Base-by-base conservation (phyloP, 2,797 vertebrate species). In the Pangasius krempfi region DNA sequence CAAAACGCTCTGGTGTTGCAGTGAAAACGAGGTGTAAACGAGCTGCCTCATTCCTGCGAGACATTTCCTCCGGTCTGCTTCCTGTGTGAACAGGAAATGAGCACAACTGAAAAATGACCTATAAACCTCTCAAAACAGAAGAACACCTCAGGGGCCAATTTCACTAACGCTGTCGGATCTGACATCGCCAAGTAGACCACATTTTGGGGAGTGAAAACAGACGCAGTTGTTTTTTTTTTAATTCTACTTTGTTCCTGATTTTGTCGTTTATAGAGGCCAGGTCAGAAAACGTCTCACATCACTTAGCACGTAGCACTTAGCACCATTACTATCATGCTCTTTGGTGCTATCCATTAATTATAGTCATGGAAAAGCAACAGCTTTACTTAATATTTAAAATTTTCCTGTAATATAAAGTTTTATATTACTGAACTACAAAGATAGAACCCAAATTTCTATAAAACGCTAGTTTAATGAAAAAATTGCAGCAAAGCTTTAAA, bases 71-170 rank as follows among this genome's bases (percentile, higher is more conserved):
- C 6, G 20, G 2, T 37, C 62, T 66, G 84, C 86, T 85, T 81
- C 85, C 84, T 86, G 84, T 50, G 12, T 40, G 66, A 62, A 82
- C 95, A 96, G 96, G 95, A 96, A 95, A 90, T 68, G 44, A 44
- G 25, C 33, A 87, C 89, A 88, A 68, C 78, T 96, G 95, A 85
- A 92, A 87, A 66, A 84, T 92, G 95, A 95, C 95, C 95, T 95
- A 88, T 90, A 93, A 85, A 87, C 91, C 89, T 58, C 64, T 44
- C 52, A 14, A 27, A 62, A 60, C 47, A n/a, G 25, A 1, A 20
- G 60, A 9, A 64, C 60, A 47, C 40, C 60, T 50, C 81, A 20
- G 81, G 81, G 60, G 81, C 16, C 58, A 4, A 9, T 16, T 27
- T 33, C 2, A 13, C 44, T 47, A 30, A 18, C 2, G 27, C 2